phyloP scores from a whole-genome alignment of 2,113 vertebrate genomes.

The Strix uralensis region DNA sequence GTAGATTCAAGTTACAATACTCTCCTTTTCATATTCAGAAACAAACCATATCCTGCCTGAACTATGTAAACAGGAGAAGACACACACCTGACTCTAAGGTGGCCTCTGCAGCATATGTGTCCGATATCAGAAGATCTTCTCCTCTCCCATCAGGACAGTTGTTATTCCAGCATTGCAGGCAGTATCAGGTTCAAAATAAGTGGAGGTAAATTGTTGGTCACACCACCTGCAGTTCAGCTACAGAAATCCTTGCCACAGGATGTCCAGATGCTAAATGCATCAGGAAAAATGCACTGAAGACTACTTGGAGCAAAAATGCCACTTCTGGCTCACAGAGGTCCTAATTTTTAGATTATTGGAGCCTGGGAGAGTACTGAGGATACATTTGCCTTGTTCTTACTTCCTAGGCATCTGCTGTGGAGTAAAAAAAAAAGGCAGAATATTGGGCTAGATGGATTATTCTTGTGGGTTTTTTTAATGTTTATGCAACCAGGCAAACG shows the following conservation, averaged over 20 bases:
- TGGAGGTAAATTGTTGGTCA: background rate
- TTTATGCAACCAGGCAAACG: background rate
- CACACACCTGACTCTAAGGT: background rate
- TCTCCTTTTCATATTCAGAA: background rate
- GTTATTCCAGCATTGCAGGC: background rate
- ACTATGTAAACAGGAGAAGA: background rate
- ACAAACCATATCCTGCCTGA: background rate
- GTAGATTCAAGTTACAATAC: background rate
- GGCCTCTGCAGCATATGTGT: background rate
- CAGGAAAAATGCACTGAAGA: background rate
- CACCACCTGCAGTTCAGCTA: background rate
- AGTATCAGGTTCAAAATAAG: background rate
- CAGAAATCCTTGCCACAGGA: background rate
- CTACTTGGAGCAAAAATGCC: background rate
- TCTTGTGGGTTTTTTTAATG: accelerated
- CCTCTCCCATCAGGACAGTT: background rate
- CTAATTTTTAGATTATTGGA: background rate
- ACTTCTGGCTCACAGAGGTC: background rate
- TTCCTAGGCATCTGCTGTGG: background rate
- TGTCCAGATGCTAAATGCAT: background rate
- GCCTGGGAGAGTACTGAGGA: background rate
- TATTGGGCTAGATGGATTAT: background rate
- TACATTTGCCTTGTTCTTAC: background rate
- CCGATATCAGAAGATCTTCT: background rate
- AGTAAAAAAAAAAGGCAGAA: background rate